A percentile compares a stretch with the other conserved stretches of the same genome.
Evolutionary conservation across 37 sponge, comb jelly and placozoan genomes (phyloP).

Genomic region (Mnemiopsis leidyi): DNA sequence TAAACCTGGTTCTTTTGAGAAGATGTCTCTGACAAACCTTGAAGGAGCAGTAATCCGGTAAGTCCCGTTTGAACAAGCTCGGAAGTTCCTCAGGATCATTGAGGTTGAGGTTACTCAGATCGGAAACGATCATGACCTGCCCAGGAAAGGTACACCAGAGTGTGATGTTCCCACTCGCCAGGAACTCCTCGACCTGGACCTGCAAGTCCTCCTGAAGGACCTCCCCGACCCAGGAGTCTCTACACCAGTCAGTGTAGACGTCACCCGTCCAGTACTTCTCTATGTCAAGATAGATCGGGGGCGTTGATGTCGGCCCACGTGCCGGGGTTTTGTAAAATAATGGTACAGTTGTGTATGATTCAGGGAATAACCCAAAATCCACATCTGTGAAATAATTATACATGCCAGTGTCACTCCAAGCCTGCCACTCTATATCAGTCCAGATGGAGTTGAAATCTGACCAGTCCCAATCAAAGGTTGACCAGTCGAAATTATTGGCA

Average conservation of each 20-base stretch:
- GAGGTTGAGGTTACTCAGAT: not conserved
- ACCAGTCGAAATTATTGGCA: too few relatives aligned
- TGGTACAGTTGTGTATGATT: too few relatives aligned
- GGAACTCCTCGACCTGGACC: not conserved
- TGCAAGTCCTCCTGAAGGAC: not conserved
- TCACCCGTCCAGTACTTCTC: constrained; percentile 3
- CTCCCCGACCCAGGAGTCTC: not conserved
- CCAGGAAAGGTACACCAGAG: not conserved
- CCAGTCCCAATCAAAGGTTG: too few relatives aligned
- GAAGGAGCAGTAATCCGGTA: not conserved
- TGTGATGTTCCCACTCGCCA: not conserved
- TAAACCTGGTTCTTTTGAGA: not conserved
- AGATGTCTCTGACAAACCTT: not conserved
- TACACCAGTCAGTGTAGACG: not conserved
- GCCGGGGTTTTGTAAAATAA: too few relatives aligned
- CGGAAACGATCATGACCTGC: not conserved
- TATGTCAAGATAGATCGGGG: too few relatives aligned
- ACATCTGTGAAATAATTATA: too few relatives aligned
- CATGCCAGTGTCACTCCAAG: too few relatives aligned
- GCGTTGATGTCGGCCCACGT: too few relatives aligned
- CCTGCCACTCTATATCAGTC: too few relatives aligned
- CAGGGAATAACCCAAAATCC: too few relatives aligned
- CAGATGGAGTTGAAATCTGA: too few relatives aligned
- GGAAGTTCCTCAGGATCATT: constrained; percentile 7
- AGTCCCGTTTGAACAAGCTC: not conserved